Percentiles rank a stretch among this genome's conserved stretches.
These are phyloP conservation scores for Mythimna pallens DNA, from an alignment of 2,888 invertebrate genomes.

Conservation along the genomic window DNA sequence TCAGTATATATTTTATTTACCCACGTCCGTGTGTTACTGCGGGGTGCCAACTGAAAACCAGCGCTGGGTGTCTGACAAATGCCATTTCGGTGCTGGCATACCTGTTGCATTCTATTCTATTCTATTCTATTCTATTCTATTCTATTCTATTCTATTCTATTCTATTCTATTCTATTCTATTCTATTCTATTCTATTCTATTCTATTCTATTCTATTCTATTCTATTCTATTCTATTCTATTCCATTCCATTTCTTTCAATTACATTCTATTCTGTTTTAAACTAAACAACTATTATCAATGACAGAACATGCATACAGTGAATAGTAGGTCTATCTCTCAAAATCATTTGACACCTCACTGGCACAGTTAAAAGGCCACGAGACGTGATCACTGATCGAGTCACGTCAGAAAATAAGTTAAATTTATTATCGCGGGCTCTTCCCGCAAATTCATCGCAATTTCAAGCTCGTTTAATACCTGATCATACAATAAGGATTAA, in stretches of 20 bases:
- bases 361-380: slow-evolving; percentile 21
- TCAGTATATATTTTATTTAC: no score
- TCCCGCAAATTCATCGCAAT: slow-evolving; percentile 20
- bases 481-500: slow-evolving; percentile 59
- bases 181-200: not conserved
- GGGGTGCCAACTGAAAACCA: no score
- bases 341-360: slow-evolving; percentile 19
- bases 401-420: slow-evolving; percentile 45
- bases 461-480: slow-evolving; percentile 50
- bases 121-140: no score
- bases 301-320: not conserved
- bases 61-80: no score
- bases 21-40: no score
- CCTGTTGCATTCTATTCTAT: no score
- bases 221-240: no score
- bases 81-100: no score
- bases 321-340: not conserved
- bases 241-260: not conserved
- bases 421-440: slow-evolving; percentile 35
- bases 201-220: no score
- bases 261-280: not conserved
- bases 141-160: not conserved
- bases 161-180: no score
- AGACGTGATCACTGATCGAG: slow-evolving; percentile 37
- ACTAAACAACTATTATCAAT: not conserved